Conservation (phyloP, 2,888 invertebrate species). For the Amphipoea oculea region DNA sequence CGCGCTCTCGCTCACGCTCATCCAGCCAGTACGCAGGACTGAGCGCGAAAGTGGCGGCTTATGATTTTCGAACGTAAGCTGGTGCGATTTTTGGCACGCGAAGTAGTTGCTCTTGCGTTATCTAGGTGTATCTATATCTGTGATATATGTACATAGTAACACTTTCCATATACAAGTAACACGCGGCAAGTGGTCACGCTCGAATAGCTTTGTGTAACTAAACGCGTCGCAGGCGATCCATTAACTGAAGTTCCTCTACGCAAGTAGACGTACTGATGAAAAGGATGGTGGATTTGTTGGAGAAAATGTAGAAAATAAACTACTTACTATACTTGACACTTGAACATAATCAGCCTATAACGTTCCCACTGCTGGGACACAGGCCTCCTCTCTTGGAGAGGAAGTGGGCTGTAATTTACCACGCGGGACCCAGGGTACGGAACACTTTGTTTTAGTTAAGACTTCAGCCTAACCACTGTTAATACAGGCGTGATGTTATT, state of each 20-base stretch:
- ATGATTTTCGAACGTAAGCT: too few species aligned
- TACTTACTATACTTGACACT: background rate
- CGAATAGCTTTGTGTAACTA: constrained; percentile 57
- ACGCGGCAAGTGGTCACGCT: constrained; percentile 63
- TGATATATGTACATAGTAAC: background rate
- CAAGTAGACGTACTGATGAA: constrained; percentile 15
- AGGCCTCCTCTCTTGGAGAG: background rate
- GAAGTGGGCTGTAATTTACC: background rate
- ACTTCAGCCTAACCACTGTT: too few species aligned
- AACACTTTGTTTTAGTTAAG: background rate
- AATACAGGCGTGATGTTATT: background rate
- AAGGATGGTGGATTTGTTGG: background rate
- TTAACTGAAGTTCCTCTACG: constrained; percentile 47
- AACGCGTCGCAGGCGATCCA: constrained; percentile 45
- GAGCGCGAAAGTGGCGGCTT: too few species aligned
- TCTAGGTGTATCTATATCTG: too few species aligned
- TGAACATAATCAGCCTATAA: background rate
- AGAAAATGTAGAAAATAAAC: background rate
- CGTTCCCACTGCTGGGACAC: background rate
- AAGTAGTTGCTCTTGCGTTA: too few species aligned
- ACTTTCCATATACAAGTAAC: constrained; percentile 31
- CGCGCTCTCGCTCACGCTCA: too few species aligned
- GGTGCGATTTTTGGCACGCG: too few species aligned
- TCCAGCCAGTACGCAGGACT: too few species aligned
- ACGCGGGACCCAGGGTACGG: background rate